Base-by-base conservation (phyloP, 2,797 vertebrate species). In the Gorsachius magnificus region DNA sequence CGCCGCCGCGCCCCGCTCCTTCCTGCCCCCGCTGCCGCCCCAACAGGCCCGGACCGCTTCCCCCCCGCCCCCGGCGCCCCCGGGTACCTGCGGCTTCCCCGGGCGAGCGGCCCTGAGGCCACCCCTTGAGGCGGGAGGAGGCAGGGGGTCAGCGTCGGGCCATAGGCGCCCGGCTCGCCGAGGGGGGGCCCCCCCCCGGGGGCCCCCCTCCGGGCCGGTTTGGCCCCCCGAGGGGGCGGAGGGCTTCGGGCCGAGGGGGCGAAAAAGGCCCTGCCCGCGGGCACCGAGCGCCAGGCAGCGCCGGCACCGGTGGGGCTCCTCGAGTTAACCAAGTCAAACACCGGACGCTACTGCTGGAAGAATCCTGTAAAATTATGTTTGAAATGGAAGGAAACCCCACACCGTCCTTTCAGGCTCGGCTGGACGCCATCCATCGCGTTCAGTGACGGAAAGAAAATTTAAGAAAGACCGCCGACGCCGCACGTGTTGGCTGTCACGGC, bases 401-500 rank as follows among this genome's bases (percentile, higher is more conserved):
- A 11, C 15, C 35, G 8, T 28, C 3, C 2, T n/a, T 69, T 51
- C 46, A 28, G 36, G 20, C 25, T 21, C 66, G 15, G 33, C 12
- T 24, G 69, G 38, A 29, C 58, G 29, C 9, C 28, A 83, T 22
- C 13, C 53, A 14, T 19, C 24, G 11, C 43, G 29, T 26, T 33
- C 33, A 41, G n/a, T 19, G 14, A 28, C 17, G 11, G 7, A 16
- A 43, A 54, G 35, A 70, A 72, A 31, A 63, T 48, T 16, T 48
- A 10, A 36, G 57, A 33, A n/a, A 74, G 70, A 33, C 10, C 2
- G 4, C 33, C 41, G 8, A 12, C 71, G 36, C 45, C 45, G 57
- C 24, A 14, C 0, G 0, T 13, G 20, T 20, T n/a, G 48, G 51
- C 31, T 8, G 1, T 12, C 29, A 6, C 0, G 9, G 71, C 63